Evolutionary conservation across 2,797 vertebrate species (phyloP).

Genomic region (Mormyrops attenuatus): DNA sequence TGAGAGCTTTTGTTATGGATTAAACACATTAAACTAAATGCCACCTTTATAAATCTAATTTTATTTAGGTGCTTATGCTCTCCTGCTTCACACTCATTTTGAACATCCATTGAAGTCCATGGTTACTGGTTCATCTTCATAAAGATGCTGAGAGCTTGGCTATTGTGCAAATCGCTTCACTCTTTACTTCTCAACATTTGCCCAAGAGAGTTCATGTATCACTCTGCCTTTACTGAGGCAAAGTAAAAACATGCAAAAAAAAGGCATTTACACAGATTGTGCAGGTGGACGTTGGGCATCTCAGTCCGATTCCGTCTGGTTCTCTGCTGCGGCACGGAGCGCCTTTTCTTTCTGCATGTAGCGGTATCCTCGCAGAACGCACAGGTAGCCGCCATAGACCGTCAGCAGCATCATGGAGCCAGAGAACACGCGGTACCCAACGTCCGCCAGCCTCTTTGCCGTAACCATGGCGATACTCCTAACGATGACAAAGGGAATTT

Average conservation of each 20-base stretch:
- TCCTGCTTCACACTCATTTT: not conserved
- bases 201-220: not conserved
- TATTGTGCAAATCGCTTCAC: not conserved
- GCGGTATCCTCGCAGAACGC: conserved; percentile 61
- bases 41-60: not conserved
- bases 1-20: not conserved
- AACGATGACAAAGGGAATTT: not conserved
- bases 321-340: conserved; percentile 58
- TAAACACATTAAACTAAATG: not conserved
- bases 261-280: not conserved
- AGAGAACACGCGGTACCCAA: conserved; percentile 80
- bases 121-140: not conserved
- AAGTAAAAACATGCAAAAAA: not conserved
- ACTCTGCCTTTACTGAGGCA: not conserved
- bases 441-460: conserved; percentile 77
- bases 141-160: not conserved
- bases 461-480: conserved; percentile 63
- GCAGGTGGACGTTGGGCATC: not conserved
- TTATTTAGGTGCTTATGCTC: not conserved
- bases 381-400: conserved; percentile 78
- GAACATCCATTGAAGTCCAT: not conserved
- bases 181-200: not conserved
- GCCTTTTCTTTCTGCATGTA: conserved; percentile 55
- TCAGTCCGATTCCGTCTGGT: conserved; percentile 50
- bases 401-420: conserved; percentile 86